These are phyloP conservation scores for Salticus scenicus DNA, from an alignment of 2,888 invertebrate species.

Conservation along the genomic window DNA sequence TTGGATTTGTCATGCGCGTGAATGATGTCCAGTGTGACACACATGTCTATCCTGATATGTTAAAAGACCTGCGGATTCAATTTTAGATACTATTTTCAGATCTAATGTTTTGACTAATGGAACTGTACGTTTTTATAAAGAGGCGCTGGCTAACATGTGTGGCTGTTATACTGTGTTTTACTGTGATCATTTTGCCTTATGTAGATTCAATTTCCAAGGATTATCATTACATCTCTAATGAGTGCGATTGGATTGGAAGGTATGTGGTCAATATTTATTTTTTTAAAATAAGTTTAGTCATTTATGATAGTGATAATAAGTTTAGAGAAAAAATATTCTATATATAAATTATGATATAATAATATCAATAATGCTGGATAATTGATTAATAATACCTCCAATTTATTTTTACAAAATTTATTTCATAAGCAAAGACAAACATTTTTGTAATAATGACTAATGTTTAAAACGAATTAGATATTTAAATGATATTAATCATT, in stretches of 20 bases:
- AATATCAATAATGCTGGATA: too few relatives aligned
- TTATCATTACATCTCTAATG: slow-evolving; percentile 9
- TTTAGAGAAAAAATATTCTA: too few relatives aligned
- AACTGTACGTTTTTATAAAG: not conserved
- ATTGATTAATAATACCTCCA: too few relatives aligned
- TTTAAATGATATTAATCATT: too few relatives aligned
- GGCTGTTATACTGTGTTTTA: not conserved
- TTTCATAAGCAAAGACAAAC: too few relatives aligned
- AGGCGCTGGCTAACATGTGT: not conserved
- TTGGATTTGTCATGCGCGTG: not conserved
- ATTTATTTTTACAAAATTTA: too few relatives aligned
- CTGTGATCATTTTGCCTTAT: not conserved
- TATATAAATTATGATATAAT: too few relatives aligned
- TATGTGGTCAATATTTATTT: not conserved
- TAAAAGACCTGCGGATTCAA: not conserved
- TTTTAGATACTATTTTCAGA: not conserved
- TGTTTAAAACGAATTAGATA: too few relatives aligned
- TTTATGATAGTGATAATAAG: too few relatives aligned
- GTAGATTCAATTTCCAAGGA: not conserved
- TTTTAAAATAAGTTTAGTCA: not conserved
- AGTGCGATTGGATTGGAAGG: slow-evolving; percentile 52
- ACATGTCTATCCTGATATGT: not conserved
- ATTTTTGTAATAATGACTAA: too few relatives aligned
- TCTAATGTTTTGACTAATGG: slow-evolving; percentile 19
- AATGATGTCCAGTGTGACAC: not conserved